Evolutionary conservation across 1,140 invertebrate species (phyloP).

Genomic region (Chymomyza costata): DNA sequence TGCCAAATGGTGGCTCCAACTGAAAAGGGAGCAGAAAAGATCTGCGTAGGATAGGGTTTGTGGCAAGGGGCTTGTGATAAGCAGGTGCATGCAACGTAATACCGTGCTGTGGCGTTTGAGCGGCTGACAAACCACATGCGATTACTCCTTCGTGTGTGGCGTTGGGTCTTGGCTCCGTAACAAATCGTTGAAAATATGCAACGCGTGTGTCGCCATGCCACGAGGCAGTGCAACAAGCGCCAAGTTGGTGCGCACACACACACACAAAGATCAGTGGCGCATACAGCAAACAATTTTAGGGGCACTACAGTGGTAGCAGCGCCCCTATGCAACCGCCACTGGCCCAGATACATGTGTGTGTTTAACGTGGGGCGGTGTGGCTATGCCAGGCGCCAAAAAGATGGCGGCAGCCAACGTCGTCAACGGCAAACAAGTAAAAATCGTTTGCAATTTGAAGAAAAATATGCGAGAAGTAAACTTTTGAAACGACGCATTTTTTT

Average conservation of each 20-base stretch:
- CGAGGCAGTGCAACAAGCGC: conserved; percentile 32
- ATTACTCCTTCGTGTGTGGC: conserved; percentile 33
- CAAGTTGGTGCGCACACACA: conserved; percentile 30
- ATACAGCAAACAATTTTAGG: no score
- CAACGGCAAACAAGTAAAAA: conserved; percentile 65
- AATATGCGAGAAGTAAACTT: conserved; percentile 71
- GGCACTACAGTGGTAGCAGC: no score
- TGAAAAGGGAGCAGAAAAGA: not conserved
- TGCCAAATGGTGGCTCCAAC: no score
- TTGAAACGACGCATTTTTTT: conserved; percentile 67
- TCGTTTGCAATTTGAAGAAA: conserved; percentile 69
- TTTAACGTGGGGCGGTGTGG: conserved; percentile 1
- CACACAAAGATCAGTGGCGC: no score
- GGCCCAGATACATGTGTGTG: no score
- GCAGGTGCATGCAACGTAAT: no score
- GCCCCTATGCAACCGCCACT: no score
- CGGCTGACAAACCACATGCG: conserved; percentile 59
- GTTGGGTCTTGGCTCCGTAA: conserved; percentile 18
- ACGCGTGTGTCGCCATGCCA: conserved; percentile 48
- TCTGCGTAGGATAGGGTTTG: not conserved
- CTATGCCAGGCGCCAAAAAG: conserved; percentile 42
- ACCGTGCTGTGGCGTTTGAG: conserved; percentile 7
- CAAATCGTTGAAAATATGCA: conserved; percentile 61
- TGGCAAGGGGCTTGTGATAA: conserved; percentile 1
- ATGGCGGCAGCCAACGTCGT: conserved; percentile 40